Evolutionary conservation across 2,113 vertebrate species (phyloP).

Genomic region (Chionomys nivalis): DNA sequence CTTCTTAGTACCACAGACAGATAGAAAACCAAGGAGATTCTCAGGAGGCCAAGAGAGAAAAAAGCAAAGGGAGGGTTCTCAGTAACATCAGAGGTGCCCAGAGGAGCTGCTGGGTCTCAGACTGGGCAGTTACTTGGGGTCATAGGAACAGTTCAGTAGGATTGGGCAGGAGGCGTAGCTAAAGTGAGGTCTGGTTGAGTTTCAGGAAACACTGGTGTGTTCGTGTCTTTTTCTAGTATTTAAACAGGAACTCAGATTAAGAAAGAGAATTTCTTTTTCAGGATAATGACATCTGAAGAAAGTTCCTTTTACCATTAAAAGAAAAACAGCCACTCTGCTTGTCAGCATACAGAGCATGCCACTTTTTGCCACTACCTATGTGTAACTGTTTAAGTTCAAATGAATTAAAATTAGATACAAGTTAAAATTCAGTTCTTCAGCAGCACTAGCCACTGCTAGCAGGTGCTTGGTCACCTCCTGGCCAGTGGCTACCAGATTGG

Average conservation of each 20-base stretch:
- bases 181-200: background rate
- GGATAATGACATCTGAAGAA: background rate
- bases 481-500: fast-evolving
- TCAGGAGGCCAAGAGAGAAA: background rate
- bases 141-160: background rate
- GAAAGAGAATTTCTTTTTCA: background rate
- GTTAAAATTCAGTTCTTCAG: background rate
- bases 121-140: background rate
- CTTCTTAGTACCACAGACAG: background rate
- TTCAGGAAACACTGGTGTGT: background rate
- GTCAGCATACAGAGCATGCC: background rate
- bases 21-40: background rate
- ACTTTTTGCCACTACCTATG: background rate
- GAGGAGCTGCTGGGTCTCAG: background rate
- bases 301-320: background rate
- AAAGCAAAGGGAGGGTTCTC: background rate
- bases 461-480: background rate
- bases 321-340: background rate
- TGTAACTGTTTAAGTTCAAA: background rate
- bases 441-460: too few species aligned
- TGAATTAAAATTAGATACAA: slow-evolving; percentile 4
- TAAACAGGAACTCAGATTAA: background rate
- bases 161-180: background rate
- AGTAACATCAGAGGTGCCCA: background rate
- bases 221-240: background rate